Percentiles rank a stretch among this genome's conserved stretches.
These are phyloP conservation scores for Drosophila sp. DNA, from an alignment of 1,140 invertebrate species.

Conservation along the genomic window DNA sequence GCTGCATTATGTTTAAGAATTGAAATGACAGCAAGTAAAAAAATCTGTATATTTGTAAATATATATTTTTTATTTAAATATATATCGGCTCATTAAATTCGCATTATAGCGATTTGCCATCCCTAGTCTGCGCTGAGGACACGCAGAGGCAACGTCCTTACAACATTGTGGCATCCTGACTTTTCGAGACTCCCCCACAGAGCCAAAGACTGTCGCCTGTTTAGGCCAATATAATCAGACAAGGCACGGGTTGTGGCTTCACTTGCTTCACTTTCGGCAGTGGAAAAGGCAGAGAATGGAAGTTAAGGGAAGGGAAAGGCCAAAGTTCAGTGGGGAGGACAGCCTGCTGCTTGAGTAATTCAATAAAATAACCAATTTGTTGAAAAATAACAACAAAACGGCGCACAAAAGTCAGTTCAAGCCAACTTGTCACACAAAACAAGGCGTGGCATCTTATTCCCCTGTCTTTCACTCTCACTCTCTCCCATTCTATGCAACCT, in stretches of 20 bases:
- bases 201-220: slow-evolving; percentile 33
- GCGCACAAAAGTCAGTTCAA: slow-evolving; percentile 44
- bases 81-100: too few relatives aligned
- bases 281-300: neutral
- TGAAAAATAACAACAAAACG: slow-evolving; percentile 69
- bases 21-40: too few relatives aligned
- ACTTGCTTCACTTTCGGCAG: neutral
- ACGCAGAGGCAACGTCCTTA: slow-evolving; percentile 66
- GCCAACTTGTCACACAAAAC: slow-evolving; percentile 71
- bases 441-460: slow-evolving; percentile 4
- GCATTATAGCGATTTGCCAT: too few relatives aligned
- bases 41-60: too few relatives aligned
- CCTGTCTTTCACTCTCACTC: neutral
- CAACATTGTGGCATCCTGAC: slow-evolving; percentile 39
- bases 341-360: slow-evolving; percentile 79
- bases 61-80: too few relatives aligned
- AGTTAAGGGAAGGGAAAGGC: neutral
- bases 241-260: slow-evolving; percentile 18
- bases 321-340: slow-evolving; percentile 17
- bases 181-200: slow-evolving; percentile 33
- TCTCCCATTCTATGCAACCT: neutral
- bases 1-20: too few relatives aligned
- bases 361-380: slow-evolving; percentile 83
- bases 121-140: slow-evolving; percentile 14
- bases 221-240: slow-evolving; percentile 79